Conservation (phyloP, 2,113 vertebrate genomes). For the Engystomops pustulosus region DNA sequence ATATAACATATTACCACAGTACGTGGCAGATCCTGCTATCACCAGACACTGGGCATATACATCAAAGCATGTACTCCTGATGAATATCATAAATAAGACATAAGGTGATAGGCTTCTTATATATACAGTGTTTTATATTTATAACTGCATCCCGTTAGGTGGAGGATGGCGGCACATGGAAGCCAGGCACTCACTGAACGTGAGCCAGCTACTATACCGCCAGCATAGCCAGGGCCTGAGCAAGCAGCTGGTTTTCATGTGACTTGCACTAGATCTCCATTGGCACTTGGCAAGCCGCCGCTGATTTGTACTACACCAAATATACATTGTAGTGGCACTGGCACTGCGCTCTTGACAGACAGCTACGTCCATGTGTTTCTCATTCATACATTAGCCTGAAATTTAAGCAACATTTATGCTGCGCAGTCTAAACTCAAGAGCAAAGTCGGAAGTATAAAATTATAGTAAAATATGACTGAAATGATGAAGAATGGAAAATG, state of each 20-base stretch:
- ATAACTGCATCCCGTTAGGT: no score
- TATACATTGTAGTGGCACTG: neutral
- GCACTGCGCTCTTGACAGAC: neutral
- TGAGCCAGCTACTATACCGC: neutral
- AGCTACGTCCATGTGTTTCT: neutral
- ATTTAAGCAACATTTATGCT: neutral
- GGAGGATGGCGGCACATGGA: no score
- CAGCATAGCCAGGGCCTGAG: neutral
- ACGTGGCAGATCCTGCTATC: no score
- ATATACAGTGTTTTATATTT: no score
- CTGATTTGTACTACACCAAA: neutral
- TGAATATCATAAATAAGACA: no score
- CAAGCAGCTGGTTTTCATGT: neutral
- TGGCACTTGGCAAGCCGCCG: neutral
- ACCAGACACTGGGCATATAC: no score
- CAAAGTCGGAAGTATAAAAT: neutral
- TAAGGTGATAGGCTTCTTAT: no score
- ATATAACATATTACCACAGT: no score
- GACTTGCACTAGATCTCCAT: conserved; percentile 1
- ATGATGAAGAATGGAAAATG: neutral
- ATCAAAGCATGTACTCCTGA: no score
- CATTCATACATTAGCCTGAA: conserved; percentile 19
- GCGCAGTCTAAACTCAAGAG: neutral
- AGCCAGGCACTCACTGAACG: neutral
- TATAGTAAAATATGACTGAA: neutral